Evolutionary conservation across 2,797 vertebrate genomes (phyloP), one percentile per base, ranked within the genome.

Genomic region (Podarcis siculus): DNA sequence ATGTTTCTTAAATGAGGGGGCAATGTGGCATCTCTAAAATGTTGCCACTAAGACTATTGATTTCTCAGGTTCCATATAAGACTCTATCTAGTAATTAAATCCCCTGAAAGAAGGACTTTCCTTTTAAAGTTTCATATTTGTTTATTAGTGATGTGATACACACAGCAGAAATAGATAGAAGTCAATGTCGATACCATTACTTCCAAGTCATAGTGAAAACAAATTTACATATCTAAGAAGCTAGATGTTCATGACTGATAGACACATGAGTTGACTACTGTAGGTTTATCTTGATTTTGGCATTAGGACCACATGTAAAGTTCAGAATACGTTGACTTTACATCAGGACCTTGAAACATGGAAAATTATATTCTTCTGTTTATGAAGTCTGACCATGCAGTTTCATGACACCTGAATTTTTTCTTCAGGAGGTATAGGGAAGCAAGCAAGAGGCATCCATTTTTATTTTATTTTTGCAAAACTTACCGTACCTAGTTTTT

Each of bases 1-100:
- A 37, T 23, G 71, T 79, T 86, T 86, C 67, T 71, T 79, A 79
- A 79, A 58, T 10, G 19, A 39, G 64, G 55, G 58, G 32, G 66
- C 15, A 25, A 86, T 35, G 32, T 19, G 55, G 25, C 19, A 79
- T 55, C 85, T 86, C 85, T 79, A 35, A 79, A 86, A 86, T 79
- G 25, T 86, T 80, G 49, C 42, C 64, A 79, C 8, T 3, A 58
- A 86, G 66, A 71, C 45, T 58, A 79, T n/a, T 37, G 32, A 86
- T 37, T 86, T 32, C n/a, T 7, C 32, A 55, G 7, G 45, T 72
- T 72, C n/a, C 8, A 49, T 83, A 8, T 12, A 13, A 39, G 21
- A 45, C 42, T 78, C 25, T 78, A 21, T 78, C 37, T 78, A 79
- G 76, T 49, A 79, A 86, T 76, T 66, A 85, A 85, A 77, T 77